These are phyloP conservation scores for Eclectus roratus DNA, from an alignment of 2,113 vertebrate genomes.

Conservation along the genomic window DNA sequence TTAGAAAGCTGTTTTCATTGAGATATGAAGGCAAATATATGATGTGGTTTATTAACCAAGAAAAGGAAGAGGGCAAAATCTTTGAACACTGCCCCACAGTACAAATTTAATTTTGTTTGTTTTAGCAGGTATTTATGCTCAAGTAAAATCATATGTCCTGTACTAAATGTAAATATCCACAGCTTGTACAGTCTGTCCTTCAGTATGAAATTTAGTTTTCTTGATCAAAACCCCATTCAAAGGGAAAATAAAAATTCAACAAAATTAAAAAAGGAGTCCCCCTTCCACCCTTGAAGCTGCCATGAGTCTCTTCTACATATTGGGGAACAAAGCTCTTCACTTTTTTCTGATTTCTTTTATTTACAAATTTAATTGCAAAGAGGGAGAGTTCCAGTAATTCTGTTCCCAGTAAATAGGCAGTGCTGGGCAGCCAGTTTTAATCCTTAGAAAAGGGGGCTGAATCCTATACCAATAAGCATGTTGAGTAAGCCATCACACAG, in stretches of 20 bases:
- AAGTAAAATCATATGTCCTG: background rate
- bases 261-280: background rate
- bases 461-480: background rate
- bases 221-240: background rate
- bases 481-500: slow-evolving; percentile 2
- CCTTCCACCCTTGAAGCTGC: background rate
- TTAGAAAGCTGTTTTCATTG: background rate
- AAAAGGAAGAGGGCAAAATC: background rate
- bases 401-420: background rate
- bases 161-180: background rate
- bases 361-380: background rate
- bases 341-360: background rate
- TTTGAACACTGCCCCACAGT: background rate
- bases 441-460: background rate
- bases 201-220: background rate
- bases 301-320: background rate
- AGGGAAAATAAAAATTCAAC: background rate
- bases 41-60: background rate
- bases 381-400: background rate
- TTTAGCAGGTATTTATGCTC: background rate
- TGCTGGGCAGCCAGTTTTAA: slow-evolving; percentile 5
- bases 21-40: background rate
- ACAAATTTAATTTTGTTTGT: background rate
- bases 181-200: background rate
- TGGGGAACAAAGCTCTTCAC: background rate